Base-by-base conservation (phyloP, 2,113 vertebrate species). In the Bubo bubo region DNA sequence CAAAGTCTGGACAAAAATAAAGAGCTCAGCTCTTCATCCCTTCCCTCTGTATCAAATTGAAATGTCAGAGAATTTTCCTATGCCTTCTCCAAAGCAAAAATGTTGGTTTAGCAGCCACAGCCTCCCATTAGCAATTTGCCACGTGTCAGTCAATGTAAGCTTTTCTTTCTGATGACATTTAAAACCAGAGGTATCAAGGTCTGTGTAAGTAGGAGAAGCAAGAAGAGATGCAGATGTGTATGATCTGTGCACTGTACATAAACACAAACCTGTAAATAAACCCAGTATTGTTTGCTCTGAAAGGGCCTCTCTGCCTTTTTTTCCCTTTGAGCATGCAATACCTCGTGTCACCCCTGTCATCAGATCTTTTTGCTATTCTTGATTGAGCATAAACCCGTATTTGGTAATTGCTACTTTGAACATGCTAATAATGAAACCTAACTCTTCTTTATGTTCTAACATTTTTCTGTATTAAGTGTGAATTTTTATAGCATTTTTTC, bases 401-500 rank as follows among this genome's bases (percentile, higher is more conserved):
- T 56, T 14, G 58, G 79, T 90, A 97, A 97, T 92, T 90, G 92
- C 85, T 90, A 53, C 90, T 93, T 17, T 88, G 88, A 95, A 93
- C 88, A 93, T 86, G 97, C 95, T 97, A 96, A 97, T 94, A 86
- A 96, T 8, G 41, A 91, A 70, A 92, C 71, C 92, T 96, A 96
- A 94, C 85, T 97, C 96, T 97, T 95, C 92, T 96, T 97, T 96
- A 96, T 50, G 90, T 53, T 83, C 45, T 58, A 80, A 74, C 97
- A 77, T 96, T 96, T 95, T 93, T 94, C 95, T 95, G 93, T 41
- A 95, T 97, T 97, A 96, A 97, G 90, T 70, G 93, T 1, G 92
- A 80, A 72, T 97, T 97, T 97, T 97, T 97, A 97, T 80, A 62
- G 93, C 73, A 16, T 79, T 96, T 95, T 82, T 55, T 22, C 88